Evolutionary conservation across 2,888 invertebrate genomes (phyloP).

Genomic region (Brachyptera putata): DNA sequence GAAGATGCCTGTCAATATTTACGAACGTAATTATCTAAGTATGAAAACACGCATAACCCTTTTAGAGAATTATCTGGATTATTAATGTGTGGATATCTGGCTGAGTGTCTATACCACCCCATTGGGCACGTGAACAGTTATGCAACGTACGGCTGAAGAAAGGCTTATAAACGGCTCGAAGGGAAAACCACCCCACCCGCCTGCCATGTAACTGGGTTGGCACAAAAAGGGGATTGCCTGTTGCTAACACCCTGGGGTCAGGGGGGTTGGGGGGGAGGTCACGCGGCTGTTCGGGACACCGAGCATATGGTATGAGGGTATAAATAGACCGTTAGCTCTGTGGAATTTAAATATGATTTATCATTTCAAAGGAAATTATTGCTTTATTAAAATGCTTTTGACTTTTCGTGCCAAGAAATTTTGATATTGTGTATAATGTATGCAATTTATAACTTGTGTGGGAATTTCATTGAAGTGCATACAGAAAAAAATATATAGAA

Average conservation of each 20-base stretch:
- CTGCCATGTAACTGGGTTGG: background rate
- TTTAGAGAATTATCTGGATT: conserved; percentile 6
- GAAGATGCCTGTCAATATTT: no score
- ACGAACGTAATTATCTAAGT: no score
- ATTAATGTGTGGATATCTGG: no score
- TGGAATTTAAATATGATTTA: conserved; percentile 14
- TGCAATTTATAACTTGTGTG: no score
- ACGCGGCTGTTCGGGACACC: conserved; percentile 1
- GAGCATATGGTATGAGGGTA: conserved; percentile 2
- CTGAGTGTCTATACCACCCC: no score
- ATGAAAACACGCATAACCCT: no score
- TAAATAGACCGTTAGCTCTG: conserved; percentile 11
- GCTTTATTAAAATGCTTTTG: background rate
- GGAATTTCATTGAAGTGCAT: no score
- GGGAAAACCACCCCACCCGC: background rate
- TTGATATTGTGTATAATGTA: background rate
- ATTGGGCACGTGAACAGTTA: conserved; percentile 5
- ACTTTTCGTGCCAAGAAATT: conserved; percentile 1
- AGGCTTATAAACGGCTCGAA: conserved; percentile 1
- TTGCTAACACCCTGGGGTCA: conserved; percentile 2
- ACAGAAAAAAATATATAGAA: no score
- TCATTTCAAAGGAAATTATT: background rate
- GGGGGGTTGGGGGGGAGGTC: background rate
- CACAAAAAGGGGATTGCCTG: conserved; percentile 12
- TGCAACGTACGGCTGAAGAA: conserved; percentile 7